Evolutionary conservation across 2,113 vertebrate genomes (phyloP).

Genomic region (Psettodes erumei): DNA sequence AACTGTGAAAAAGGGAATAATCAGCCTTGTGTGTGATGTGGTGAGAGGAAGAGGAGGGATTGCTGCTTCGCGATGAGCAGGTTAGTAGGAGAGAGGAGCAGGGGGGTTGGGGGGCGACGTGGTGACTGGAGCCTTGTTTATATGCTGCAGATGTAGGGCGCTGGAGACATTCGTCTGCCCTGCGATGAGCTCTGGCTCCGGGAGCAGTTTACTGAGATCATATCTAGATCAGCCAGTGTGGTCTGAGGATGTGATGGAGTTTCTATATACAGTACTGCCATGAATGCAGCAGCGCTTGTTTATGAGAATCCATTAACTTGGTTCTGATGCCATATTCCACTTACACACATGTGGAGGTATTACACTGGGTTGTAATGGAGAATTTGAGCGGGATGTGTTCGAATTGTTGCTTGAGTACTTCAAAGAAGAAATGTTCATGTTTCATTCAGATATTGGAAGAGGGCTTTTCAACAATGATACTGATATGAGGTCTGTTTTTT

Average conservation of each 20-base stretch:
- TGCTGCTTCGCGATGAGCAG: constrained; percentile 42
- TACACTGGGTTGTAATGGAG: not conserved
- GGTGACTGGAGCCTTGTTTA: constrained; percentile 24
- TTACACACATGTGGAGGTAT: not conserved
- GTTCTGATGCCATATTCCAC: constrained; percentile 13
- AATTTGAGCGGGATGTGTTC: not conserved
- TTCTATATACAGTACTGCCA: not conserved
- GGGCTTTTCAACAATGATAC: too few species aligned
- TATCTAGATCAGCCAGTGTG: constrained; percentile 14
- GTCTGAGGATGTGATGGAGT: not conserved
- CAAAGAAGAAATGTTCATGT: too few species aligned
- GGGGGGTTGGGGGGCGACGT: not conserved
- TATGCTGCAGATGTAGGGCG: constrained; percentile 28
- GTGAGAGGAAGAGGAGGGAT: constrained; percentile 36
- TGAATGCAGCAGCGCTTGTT: not conserved
- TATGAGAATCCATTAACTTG: not conserved
- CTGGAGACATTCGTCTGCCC: constrained; percentile 8
- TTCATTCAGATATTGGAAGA: too few species aligned
- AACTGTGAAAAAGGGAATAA: constrained; percentile 19
- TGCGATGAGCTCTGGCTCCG: not conserved
- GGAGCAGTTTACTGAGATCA: not conserved
- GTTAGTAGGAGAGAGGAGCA: constrained; percentile 38
- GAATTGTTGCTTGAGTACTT: too few species aligned
- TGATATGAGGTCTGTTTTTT: too few species aligned
- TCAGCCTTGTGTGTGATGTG: constrained; percentile 10